These are phyloP conservation scores for Eilema sororculum DNA, from an alignment of 2,888 invertebrate genomes.

Conservation along the genomic window DNA sequence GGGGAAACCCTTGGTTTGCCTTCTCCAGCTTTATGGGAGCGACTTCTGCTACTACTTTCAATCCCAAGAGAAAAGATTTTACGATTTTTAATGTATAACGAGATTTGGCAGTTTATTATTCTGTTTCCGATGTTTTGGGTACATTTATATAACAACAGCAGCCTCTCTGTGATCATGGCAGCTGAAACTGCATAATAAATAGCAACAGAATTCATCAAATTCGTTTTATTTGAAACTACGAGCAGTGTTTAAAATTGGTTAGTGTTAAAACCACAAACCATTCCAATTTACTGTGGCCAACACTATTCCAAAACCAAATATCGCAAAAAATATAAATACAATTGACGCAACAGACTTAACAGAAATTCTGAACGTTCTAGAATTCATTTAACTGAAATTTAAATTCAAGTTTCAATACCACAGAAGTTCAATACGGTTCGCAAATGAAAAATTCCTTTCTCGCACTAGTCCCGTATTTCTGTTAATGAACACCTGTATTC, in stretches of 20 bases:
- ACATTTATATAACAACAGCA: too few relatives aligned
- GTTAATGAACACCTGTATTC: slow-evolving; percentile 68
- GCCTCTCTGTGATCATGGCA: too few relatives aligned
- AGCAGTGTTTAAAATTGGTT: background rate
- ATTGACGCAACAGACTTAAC: background rate
- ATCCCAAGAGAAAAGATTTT: too few relatives aligned
- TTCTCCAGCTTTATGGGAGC: too few relatives aligned
- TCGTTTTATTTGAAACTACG: too few relatives aligned
- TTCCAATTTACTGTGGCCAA: background rate
- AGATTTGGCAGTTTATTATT: too few relatives aligned
- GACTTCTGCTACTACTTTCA: too few relatives aligned
- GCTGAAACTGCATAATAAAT: too few relatives aligned
- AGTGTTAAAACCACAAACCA: background rate
- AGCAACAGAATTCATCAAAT: too few relatives aligned
- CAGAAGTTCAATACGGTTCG: slow-evolving; percentile 64
- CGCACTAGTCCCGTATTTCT: slow-evolving; percentile 39
- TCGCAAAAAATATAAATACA: slow-evolving; percentile 1
- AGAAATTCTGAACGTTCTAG: background rate
- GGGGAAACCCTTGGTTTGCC: too few relatives aligned
- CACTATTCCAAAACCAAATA: background rate
- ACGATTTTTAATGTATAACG: too few relatives aligned
- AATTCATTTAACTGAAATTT: slow-evolving; percentile 54
- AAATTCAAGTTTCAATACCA: slow-evolving; percentile 51
- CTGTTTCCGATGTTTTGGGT: too few relatives aligned
- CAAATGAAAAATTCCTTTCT: slow-evolving; percentile 83